These are phyloP conservation scores for Knipowitschia caucasica DNA, from an alignment of 2,797 vertebrate genomes.

Conservation along the genomic window DNA sequence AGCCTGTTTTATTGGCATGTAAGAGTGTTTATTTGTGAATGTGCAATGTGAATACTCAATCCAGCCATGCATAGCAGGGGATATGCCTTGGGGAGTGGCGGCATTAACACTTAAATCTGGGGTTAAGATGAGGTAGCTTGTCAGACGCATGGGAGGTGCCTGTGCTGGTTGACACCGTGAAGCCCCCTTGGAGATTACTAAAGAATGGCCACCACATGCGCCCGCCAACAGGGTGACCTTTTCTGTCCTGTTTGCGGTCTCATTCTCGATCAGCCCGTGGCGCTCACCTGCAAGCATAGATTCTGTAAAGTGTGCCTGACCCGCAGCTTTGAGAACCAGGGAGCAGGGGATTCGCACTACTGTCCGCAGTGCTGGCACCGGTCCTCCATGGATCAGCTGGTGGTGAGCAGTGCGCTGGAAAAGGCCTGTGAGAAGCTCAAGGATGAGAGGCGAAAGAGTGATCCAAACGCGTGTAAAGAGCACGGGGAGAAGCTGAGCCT, in stretches of 20 bases:
- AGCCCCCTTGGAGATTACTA: slow-evolving; percentile 31
- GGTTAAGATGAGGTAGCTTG: slow-evolving; percentile 49
- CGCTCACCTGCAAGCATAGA: slow-evolving; percentile 81
- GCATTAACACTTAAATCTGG: slow-evolving; percentile 61
- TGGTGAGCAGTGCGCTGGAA: slow-evolving; percentile 61
- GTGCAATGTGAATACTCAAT: slow-evolving; percentile 32
- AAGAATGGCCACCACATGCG: slow-evolving; percentile 61
- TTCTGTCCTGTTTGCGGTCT: slow-evolving; percentile 84
- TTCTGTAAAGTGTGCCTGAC: slow-evolving; percentile 83
- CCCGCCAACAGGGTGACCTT: slow-evolving; percentile 74
- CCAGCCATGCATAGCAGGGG: slow-evolving; percentile 28
- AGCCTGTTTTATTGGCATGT: slow-evolving; percentile 20
- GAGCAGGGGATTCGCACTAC: slow-evolving; percentile 40
- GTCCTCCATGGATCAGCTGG: slow-evolving; percentile 69
- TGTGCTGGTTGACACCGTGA: slow-evolving; percentile 29
- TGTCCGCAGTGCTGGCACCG: slow-evolving; percentile 82
- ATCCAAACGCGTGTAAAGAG: slow-evolving; percentile 67
- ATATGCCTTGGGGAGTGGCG: slow-evolving; percentile 51
- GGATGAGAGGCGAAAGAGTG: slow-evolving; percentile 54
- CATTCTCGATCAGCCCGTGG: slow-evolving; percentile 81
- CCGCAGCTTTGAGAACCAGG: slow-evolving; percentile 72
- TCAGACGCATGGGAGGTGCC: slow-evolving; percentile 56
- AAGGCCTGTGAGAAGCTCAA: slow-evolving; percentile 68
- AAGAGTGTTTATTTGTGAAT: slow-evolving; percentile 63
- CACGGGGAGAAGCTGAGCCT: slow-evolving; percentile 72